A percentile compares a stretch with the other conserved stretches of the same genome.
Conservation (phyloP, 2,113 vertebrate species). For the Echinops telfairi region DNA sequence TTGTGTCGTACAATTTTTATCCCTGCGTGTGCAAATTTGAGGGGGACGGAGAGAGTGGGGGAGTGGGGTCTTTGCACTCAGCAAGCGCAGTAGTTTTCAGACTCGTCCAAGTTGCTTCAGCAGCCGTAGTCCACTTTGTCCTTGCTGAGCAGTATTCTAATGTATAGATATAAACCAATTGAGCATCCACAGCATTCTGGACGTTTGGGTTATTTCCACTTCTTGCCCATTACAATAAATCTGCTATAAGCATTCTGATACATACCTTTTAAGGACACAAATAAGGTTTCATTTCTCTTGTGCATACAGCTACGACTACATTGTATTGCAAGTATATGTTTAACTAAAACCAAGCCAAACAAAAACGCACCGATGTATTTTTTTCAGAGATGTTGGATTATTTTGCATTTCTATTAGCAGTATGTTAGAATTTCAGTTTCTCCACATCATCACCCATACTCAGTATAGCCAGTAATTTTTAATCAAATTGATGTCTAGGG, state of each 20-base stretch:
- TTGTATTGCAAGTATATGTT: no score
- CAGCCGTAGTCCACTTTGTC: neutral
- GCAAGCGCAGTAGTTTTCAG: neutral
- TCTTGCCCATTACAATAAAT: neutral
- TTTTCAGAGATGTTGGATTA: neutral
- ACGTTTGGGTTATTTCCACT: neutral
- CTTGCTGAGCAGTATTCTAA: neutral
- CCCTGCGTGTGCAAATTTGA: neutral
- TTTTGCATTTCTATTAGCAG: neutral
- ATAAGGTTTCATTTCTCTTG: no score
- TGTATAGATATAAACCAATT: neutral
- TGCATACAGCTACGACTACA: no score
- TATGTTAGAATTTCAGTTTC: neutral
- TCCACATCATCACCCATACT: neutral
- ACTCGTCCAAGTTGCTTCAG: neutral
- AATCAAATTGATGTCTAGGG: no score
- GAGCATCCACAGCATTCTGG: neutral
- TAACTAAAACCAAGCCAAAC: no score
- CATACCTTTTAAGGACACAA: no score
- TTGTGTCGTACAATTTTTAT: neutral
- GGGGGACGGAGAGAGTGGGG: neutral
- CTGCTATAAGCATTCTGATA: neutral
- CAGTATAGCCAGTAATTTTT: neutral
- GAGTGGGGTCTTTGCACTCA: neutral
- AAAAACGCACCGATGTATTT: neutral